Evolutionary conservation across 2,113 vertebrate species (phyloP).

Genomic region (Perca schrenkii): DNA sequence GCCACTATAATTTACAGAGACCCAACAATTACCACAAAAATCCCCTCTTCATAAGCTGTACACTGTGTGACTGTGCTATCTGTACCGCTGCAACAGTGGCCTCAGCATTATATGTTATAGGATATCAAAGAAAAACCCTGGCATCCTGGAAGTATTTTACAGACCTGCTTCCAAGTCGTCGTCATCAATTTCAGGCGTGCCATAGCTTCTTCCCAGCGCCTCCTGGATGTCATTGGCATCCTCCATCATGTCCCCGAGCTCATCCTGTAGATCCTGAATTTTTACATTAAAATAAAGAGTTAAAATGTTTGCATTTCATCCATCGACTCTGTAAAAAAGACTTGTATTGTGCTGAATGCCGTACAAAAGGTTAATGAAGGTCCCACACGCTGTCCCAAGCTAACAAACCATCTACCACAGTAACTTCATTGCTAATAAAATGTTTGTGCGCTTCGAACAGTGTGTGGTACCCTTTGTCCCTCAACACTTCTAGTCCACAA

Average conservation of each 20-base stretch:
- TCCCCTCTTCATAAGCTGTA: not conserved
- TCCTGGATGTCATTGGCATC: constrained; percentile 97
- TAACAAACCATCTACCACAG: no score
- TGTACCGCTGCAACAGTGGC: no score
- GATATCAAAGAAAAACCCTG: not conserved
- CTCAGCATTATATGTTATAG: not conserved
- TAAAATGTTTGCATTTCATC: not conserved
- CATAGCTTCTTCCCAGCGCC: constrained; percentile 93
- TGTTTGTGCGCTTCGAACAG: not conserved
- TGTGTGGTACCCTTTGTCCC: not conserved
- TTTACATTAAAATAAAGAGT: not conserved
- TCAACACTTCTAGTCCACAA: not conserved
- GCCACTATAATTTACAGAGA: no score
- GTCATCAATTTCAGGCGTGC: constrained; percentile 96
- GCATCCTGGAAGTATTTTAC: constrained; percentile 19
- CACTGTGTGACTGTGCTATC: not conserved
- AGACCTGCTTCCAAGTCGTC: constrained; percentile 96
- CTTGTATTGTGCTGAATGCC: not conserved
- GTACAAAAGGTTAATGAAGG: not conserved
- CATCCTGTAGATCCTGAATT: constrained; percentile 93
- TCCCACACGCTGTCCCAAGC: not conserved
- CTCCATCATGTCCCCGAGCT: constrained; percentile 99
- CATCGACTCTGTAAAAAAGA: not conserved
- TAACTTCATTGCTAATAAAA: not conserved
- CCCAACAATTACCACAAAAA: no score